Conservation (phyloP, 2,888 invertebrate species). For the Teinopalpus imperialis region DNA sequence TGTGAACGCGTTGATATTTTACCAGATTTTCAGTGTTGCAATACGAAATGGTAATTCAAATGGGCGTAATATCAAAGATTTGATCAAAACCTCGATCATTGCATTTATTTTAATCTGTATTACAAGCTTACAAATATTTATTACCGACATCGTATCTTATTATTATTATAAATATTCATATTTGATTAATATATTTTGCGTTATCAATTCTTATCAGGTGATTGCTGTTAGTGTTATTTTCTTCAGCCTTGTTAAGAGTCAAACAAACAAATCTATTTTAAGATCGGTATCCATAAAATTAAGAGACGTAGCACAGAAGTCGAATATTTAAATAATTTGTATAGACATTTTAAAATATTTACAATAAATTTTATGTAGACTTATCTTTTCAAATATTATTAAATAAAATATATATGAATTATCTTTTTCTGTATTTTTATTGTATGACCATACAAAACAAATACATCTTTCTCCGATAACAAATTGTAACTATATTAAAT, state of each 20-base stretch:
- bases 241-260: conserved; percentile 31
- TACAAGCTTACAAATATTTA: conserved; percentile 52
- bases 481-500: no score
- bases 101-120: conserved; percentile 50
- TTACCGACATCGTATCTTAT: conserved; percentile 43
- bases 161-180: conserved; percentile 28
- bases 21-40: conserved; percentile 49
- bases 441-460: no score
- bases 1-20: conserved; percentile 48
- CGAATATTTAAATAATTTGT: conserved; percentile 1
- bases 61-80: conserved; percentile 33
- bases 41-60: conserved; percentile 30
- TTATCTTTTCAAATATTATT: no score
- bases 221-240: conserved; percentile 41
- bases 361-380: no score
- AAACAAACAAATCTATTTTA: conserved; percentile 26
- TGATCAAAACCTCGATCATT: conserved; percentile 41
- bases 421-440: no score
- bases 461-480: no score
- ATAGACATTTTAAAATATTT: no score
- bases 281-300: conserved; percentile 28
- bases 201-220: conserved; percentile 45
- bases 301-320: conserved; percentile 4
- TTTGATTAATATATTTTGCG: conserved; percentile 37
- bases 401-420: no score